Base-by-base conservation (phyloP, 2,797 vertebrate species). In the Bryconaethiops microstoma region DNA sequence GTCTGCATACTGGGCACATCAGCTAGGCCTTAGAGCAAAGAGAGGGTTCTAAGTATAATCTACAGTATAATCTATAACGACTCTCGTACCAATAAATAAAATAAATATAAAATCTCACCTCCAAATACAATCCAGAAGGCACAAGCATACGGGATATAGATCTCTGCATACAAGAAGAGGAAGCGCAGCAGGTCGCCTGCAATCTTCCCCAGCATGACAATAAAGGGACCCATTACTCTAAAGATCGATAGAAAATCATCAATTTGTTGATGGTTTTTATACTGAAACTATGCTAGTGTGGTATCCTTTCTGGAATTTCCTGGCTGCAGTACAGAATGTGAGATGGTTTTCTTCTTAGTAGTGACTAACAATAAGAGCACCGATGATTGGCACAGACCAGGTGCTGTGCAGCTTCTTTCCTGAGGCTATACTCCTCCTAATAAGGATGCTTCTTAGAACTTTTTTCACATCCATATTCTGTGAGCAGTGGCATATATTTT, bases 81-180 rank as follows among this genome's bases (percentile, higher is more conserved):
- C 8, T 21, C 16, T 17, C 19, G n/a, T 71, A n/a, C 48, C 48
- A 12, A 45, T 23, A 16, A 50, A 23, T 45, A 7, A 59, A 12
- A 55, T 23, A 8, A 50, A 50, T 45, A 5, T 14, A 6, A 50
- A 21, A 4, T 25, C 50, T 68, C 76, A 94, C 92, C 92, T 92
- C 92, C 93, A 57, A 94, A 94, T 64, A 94, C 89, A 77, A 94
- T 92, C 92, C 93, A 94, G 88, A 93, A 94, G 72, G 92, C 90
- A 83, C 91, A 94, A 74, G 91, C 89, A 6, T 92, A 94, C 5
- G 92, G 92, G 73, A 94, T 82, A 55, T 88, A 93, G 87, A 94
- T 90, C 88, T 92, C 93, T 29, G 84, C 80, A 1, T 93, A 93
- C 45, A 94, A 87, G 87, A 94, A 94, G 65, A 94, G 89, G 85